Percentiles rank a stretch among this genome's conserved stretches.
Evolutionary conservation across 1,140 invertebrate species (phyloP).

Genomic region (Musca domestica): DNA sequence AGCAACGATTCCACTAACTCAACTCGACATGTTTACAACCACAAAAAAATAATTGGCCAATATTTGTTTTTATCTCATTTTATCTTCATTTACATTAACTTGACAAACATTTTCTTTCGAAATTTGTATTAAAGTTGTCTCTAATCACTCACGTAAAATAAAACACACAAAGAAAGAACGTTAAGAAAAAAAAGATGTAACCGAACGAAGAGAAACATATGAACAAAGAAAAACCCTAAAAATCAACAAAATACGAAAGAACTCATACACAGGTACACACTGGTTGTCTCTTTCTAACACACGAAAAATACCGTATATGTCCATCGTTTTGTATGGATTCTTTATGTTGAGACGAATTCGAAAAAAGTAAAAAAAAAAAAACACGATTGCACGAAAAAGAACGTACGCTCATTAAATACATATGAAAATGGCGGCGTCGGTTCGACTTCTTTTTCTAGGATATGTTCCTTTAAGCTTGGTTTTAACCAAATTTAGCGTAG

Average conservation of each 20-base stretch:
- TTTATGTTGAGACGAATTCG: no score
- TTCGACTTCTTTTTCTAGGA: conserved; percentile 6
- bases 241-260: conserved; percentile 21
- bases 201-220: conserved; percentile 3
- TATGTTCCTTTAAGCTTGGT: conserved; percentile 14
- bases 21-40: neutral
- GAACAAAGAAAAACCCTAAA: conserved; percentile 23
- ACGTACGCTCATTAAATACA: conserved; percentile 22
- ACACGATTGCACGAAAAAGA: conserved; percentile 9
- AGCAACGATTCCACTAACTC: no score
- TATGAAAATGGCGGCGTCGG: conserved; percentile 26
- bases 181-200: conserved; percentile 11
- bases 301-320: neutral
- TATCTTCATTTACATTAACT: neutral
- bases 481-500: neutral
- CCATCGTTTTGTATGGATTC: no score
- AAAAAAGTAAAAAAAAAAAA: neutral
- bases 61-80: neutral
- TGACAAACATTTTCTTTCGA: neutral
- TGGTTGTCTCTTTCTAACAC: neutral
- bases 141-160: neutral
- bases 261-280: neutral
- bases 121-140: neutral
- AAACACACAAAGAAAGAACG: conserved; percentile 10
- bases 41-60: neutral